These are phyloP conservation scores for Ernsta delagoae DNA, from an alignment of 2,888 invertebrate genomes.

Conservation along the genomic window DNA sequence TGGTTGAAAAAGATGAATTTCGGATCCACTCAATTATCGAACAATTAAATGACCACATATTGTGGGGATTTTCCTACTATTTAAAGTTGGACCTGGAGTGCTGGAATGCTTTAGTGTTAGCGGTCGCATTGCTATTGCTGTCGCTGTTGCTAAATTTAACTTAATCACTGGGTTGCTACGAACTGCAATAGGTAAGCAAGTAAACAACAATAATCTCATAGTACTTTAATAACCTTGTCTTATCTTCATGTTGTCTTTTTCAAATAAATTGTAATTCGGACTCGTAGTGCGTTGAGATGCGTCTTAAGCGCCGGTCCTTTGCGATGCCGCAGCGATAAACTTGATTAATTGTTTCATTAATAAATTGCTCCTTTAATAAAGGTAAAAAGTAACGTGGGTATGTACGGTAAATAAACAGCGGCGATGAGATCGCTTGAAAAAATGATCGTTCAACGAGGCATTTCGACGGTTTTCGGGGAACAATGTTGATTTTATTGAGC, in stretches of 20 bases:
- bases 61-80: too few relatives aligned
- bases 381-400: slow-evolving; percentile 60
- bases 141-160: too few relatives aligned
- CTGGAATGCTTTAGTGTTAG: too few relatives aligned
- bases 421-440: slow-evolving; percentile 66
- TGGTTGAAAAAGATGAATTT: too few relatives aligned
- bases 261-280: slow-evolving; percentile 28
- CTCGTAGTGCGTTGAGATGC: slow-evolving; percentile 26
- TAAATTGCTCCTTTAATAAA: slow-evolving; percentile 76
- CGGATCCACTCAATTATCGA: too few relatives aligned
- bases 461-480: slow-evolving; percentile 49
- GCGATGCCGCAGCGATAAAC: slow-evolving; percentile 65
- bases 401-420: slow-evolving; percentile 65
- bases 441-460: slow-evolving; percentile 68
- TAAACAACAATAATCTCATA: too few relatives aligned
- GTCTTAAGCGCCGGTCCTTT: slow-evolving; percentile 34
- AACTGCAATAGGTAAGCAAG: too few relatives aligned
- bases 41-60: too few relatives aligned
- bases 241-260: slow-evolving; percentile 17
- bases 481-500: not conserved
- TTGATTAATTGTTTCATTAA: slow-evolving; percentile 80
- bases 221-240: not conserved
- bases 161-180: too few relatives aligned
- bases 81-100: too few relatives aligned
- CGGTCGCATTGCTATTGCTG: too few relatives aligned